These are phyloP conservation scores for Drosophila robusta DNA, from an alignment of 2,888 invertebrate species.

Conservation along the genomic window DNA sequence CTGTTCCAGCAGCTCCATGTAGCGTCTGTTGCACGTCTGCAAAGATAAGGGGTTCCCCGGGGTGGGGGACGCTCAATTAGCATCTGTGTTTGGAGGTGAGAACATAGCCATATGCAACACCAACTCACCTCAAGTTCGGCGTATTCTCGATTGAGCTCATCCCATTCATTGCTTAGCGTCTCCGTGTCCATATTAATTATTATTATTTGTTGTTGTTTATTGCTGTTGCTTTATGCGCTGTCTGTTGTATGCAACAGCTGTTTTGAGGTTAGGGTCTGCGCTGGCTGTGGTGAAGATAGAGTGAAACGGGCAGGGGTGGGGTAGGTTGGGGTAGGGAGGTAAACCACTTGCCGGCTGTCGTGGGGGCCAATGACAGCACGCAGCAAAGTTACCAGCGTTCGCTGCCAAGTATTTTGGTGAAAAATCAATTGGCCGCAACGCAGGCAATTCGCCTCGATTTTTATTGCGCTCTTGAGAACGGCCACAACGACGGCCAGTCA, in stretches of 20 bases:
- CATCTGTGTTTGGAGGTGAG: conserved; percentile 43
- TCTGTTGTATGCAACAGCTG: conserved; percentile 69
- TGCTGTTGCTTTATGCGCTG: conserved; percentile 38
- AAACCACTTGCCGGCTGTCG: conserved; percentile 44
- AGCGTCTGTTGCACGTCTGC: conserved; percentile 89
- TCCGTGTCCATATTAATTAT: conserved; percentile 85
- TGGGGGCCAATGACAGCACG: conserved; percentile 1
- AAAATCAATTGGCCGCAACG: conserved; percentile 55
- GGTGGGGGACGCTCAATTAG: conserved; percentile 22
- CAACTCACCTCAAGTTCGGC: conserved; percentile 91
- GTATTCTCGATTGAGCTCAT: conserved; percentile 91
- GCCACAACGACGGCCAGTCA: neutral
- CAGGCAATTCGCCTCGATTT: conserved; percentile 23
- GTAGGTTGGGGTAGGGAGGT: conserved; percentile 1
- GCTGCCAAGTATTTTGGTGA: conserved; percentile 43
- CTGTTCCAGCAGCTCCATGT: conserved; percentile 93
- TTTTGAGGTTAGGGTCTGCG: conserved; percentile 55
- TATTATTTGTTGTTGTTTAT: conserved; percentile 20
- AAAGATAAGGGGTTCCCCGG: neutral
- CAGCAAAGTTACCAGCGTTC: conserved; percentile 6
- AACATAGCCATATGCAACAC: conserved; percentile 3
- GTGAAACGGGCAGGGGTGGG: conserved; percentile 3
- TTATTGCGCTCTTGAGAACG: conserved; percentile 3
- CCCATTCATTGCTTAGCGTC: conserved; percentile 90
- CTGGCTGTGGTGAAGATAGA: conserved; percentile 6